phyloP scores from a whole-genome alignment of 1,140 invertebrate genomes.

The Aricia agestis region DNA sequence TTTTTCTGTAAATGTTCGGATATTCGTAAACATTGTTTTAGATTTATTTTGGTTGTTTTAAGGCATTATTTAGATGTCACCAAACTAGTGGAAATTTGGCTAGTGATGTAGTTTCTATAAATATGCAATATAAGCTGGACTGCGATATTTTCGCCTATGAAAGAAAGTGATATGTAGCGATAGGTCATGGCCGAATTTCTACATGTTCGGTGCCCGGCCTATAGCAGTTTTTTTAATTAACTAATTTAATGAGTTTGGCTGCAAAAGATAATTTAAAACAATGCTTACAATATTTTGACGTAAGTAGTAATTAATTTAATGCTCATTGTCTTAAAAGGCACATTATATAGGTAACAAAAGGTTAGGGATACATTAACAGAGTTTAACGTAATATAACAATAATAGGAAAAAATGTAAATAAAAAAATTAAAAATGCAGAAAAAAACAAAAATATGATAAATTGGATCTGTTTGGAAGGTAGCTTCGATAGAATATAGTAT shows the following conservation, averaged over 20 bases:
- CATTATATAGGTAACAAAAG: not conserved
- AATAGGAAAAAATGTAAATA: slow-evolving; percentile 9
- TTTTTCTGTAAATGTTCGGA: not conserved
- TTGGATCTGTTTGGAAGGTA: slow-evolving; percentile 10
- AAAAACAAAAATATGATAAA: slow-evolving; percentile 12
- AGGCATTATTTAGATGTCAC: too few relatives aligned
- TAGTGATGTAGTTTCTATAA: too few relatives aligned
- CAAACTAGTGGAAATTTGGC: too few relatives aligned
- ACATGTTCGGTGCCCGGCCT: too few relatives aligned
- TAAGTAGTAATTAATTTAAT: not conserved
- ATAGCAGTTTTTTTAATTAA: too few relatives aligned
- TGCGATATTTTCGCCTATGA: too few relatives aligned
- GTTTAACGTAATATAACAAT: not conserved
- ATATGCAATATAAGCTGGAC: too few relatives aligned
- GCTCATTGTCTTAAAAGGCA: slow-evolving; percentile 9
- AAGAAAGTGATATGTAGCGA: too few relatives aligned
- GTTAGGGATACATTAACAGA: slow-evolving; percentile 8
- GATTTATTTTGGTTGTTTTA: not conserved
- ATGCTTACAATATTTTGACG: not conserved
- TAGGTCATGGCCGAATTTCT: too few relatives aligned
- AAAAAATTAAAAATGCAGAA: slow-evolving; percentile 3
- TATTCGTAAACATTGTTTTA: not conserved
- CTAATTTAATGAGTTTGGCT: too few relatives aligned
- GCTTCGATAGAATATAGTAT: not conserved
- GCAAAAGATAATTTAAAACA: not conserved